phyloP scores from a whole-genome alignment of 2,113 vertebrate genomes.

The Antigone vipio region DNA sequence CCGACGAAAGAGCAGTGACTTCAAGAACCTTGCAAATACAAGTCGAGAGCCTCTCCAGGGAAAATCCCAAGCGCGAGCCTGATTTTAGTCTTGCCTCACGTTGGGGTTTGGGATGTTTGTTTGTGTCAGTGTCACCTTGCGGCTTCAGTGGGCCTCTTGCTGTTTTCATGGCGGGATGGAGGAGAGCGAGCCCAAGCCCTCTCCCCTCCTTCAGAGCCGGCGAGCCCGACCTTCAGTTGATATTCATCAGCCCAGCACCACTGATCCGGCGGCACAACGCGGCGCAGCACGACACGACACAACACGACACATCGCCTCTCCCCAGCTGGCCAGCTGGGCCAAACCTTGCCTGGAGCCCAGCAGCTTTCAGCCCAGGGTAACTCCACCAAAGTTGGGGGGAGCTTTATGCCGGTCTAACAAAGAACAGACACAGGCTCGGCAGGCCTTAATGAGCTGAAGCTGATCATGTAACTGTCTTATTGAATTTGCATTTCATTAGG shows the following conservation, averaged over 20 bases:
- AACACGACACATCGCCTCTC: neutral
- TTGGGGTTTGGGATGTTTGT: neutral
- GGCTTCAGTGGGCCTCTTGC: neutral
- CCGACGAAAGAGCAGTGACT: neutral
- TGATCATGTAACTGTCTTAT: constrained; percentile 69
- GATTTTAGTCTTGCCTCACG: neutral
- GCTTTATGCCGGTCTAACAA: constrained; percentile 40
- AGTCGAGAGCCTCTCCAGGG: neutral
- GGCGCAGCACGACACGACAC: neutral
- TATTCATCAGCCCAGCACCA: neutral
- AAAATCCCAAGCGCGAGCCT: neutral
- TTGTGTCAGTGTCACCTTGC: neutral
- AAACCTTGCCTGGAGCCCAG: neutral
- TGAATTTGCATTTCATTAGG: constrained; percentile 71
- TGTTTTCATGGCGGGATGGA: neutral
- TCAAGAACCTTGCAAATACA: neutral
- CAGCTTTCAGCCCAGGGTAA: constrained; percentile 21
- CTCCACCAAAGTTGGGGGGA: constrained; percentile 27
- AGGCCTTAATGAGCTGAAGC: constrained; percentile 65
- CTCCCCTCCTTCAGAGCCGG: neutral
- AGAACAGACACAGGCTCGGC: constrained; percentile 37
- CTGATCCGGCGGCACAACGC: accelerated
- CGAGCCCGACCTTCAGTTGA: neutral
- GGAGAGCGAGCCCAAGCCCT: neutral
- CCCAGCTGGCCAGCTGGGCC: neutral